Conservation (phyloP, 2,888 invertebrate genomes). For the Catocala nupta region DNA sequence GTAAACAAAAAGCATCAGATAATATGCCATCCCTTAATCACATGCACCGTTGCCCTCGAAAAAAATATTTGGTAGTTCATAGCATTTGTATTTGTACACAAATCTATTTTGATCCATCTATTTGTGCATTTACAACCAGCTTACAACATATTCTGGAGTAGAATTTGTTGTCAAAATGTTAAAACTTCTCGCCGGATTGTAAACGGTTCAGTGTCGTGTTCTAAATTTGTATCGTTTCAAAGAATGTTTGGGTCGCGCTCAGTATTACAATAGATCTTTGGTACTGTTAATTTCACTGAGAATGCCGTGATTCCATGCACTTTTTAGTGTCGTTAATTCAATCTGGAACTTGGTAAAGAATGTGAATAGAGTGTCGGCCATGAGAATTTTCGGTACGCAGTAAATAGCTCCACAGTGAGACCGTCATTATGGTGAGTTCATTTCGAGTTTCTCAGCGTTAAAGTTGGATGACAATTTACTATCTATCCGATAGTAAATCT, state of each 20-base stretch:
- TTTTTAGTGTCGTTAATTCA: slow-evolving; percentile 78
- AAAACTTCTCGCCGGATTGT: slow-evolving; percentile 57
- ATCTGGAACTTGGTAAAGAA: slow-evolving; percentile 72
- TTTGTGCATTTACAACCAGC: slow-evolving; percentile 74
- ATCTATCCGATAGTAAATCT: slow-evolving; percentile 75
- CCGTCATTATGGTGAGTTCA: slow-evolving; percentile 76
- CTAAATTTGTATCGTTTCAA: slow-evolving; percentile 74
- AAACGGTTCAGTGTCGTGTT: slow-evolving; percentile 64
- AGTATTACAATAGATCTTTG: slow-evolving; percentile 70
- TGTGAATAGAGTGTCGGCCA: slow-evolving; percentile 67
- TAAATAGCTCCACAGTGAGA: slow-evolving; percentile 73
- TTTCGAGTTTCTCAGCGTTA: slow-evolving; percentile 73
- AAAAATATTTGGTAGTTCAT: slow-evolving; percentile 81
- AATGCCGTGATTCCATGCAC: slow-evolving; percentile 69
- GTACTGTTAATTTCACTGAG: slow-evolving; percentile 73
- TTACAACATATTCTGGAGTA: slow-evolving; percentile 64
- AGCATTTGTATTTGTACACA: slow-evolving; percentile 72
- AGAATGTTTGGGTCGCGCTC: slow-evolving; percentile 70
- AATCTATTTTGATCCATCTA: slow-evolving; percentile 75
- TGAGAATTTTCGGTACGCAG: slow-evolving; percentile 74
- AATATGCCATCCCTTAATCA: slow-evolving; percentile 86
- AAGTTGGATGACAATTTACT: slow-evolving; percentile 71
- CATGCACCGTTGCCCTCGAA: slow-evolving; percentile 82
- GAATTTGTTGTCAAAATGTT: slow-evolving; percentile 76
- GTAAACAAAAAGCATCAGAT: slow-evolving; percentile 80